phyloP scores from a whole-genome alignment of 2,113 vertebrate species.

The Pungitius pungitius region DNA sequence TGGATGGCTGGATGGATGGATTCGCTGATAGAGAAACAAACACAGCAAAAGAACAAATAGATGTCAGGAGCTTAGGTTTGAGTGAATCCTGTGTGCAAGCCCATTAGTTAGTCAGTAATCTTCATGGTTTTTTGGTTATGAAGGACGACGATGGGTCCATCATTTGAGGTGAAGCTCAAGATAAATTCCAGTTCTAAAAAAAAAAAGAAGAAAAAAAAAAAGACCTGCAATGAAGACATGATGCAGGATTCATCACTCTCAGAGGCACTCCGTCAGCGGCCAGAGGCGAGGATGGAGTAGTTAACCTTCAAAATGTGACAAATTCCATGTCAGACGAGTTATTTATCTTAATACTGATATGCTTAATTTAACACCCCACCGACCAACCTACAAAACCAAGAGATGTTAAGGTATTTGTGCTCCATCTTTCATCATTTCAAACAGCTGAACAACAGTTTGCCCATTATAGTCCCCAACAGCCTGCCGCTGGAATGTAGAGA shows the following conservation, averaged over 20 bases:
- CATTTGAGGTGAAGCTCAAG: conserved; percentile 23
- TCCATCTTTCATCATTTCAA: conserved; percentile 48
- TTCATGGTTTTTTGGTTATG: conserved; percentile 48
- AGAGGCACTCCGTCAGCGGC: conserved; percentile 36
- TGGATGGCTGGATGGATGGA: conserved; percentile 65
- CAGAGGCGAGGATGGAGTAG: conserved; percentile 48
- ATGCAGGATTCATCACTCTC: conserved; percentile 49
- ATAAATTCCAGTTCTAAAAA: conserved; percentile 31
- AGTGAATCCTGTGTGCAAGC: conserved; percentile 39
- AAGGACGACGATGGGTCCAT: conserved; percentile 56
- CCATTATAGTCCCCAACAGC: conserved; percentile 33
- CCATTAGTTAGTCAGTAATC: conserved; percentile 59
- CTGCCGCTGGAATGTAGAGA: conserved; percentile 46
- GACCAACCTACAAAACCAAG: conserved; percentile 35
- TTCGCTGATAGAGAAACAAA: conserved; percentile 69
- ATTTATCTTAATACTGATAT: conserved; percentile 67
- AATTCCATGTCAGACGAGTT: conserved; percentile 42
- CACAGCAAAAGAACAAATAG: conserved; percentile 71
- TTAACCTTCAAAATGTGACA: conserved; percentile 72
- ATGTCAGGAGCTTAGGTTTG: conserved; percentile 51
- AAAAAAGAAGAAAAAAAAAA: background rate
- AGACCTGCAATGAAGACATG: conserved; percentile 29
- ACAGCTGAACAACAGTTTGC: conserved; percentile 49
- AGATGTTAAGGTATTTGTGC: conserved; percentile 38
- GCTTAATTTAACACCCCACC: conserved; percentile 59